Evolutionary conservation across 2,113 vertebrate genomes (phyloP), one percentile per base, ranked within the genome.

Genomic region (Ceyx margarethae): DNA sequence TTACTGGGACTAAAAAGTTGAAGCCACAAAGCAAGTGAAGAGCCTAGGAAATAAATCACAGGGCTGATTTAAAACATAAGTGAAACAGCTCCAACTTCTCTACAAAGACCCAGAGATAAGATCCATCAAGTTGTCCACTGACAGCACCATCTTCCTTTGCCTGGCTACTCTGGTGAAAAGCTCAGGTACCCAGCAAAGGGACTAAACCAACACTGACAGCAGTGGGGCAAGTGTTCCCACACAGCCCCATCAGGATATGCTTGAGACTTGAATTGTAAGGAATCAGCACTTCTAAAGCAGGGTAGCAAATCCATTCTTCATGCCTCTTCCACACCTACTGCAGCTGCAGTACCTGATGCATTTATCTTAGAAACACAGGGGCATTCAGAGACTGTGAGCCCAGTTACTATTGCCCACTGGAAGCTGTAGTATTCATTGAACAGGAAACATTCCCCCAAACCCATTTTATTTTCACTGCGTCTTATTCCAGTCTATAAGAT

Each of bases 201-300:
- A 23, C 16, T 10, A 28, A 56, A 73, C 10, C 26, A 89, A 2
- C 23, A 40, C 17, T 22, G 46, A 3, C 40, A 72, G 56, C 62
- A 87, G 50, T 2, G 31, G 45, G 58, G 16, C 48, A 48, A 81
- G 60, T 10, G 45, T 43, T 86, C 78, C 68, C 84, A 65, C 57
- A 28, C 0, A 0, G 28, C 48, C n/a, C 58, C 2, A 1, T 3
- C 0, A 0, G 31, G 2, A 3, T 3, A 23, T 0, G 1, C 37
- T 58, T 46, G 40, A 65, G 56, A 65, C 65, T 51, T 43, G 68
- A 60, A 6, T 56, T 11, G 2, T 5, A 23, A 76, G 42, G n/a
- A 57, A 76, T 85, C 67, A 74, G 64, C 31, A 19, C 60, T 64
- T 29, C 64, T 13, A 48, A 54, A 53, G 73, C 46, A 84, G 65